Evolutionary conservation across 2,113 vertebrate species (phyloP), one percentile per base, ranked within the genome.

Genomic region (Ramphastos sulfuratus): DNA sequence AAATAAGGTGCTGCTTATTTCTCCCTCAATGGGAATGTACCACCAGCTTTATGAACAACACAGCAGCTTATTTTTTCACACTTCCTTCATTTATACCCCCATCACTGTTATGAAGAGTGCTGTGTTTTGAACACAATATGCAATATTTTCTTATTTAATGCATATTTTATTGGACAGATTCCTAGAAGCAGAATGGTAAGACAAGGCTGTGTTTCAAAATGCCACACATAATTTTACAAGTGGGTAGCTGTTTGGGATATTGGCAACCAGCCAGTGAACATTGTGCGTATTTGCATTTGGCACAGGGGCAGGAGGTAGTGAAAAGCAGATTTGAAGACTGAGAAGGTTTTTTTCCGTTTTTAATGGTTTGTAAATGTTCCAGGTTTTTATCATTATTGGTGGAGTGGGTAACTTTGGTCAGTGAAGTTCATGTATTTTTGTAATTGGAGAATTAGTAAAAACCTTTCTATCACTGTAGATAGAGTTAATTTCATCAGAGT

Each of bases 101-200:
- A 59, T 14, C 18, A 2, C 20, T 69, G 30, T 54, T 91, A 42
- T 65, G 73, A 88, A 70, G 18, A 90, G 17, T 18, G 37, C 35
- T 86, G 65, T 88, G 35, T 83, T 92, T 92, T 86, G 76, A 92
- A 35, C 48, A 96, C 37, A 90, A 81, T 90, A 94, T 82, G 88
- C 18, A 93, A 90, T 86, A 95, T 95, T 96, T 96, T 94, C 70
- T 94, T 94, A 94, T 89, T 95, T 86, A 88, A 94, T 92, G 58
- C 78, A 65, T 93, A 82, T 81, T 92, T 88, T 75, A 52, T 72
- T 94, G 80, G 77, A 78, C 44, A 60, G 33, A 84, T 84, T 92
- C 77, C 70, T 93, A 81, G 80, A 87, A 93, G 39, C 77, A 86
- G 27, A 44, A 44, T 54, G 21, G 44, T 44, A 16, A 90, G 30